Evolutionary conservation across 1,140 invertebrate genomes (phyloP).

Genomic region (Caenorhabditis latens): DNA sequence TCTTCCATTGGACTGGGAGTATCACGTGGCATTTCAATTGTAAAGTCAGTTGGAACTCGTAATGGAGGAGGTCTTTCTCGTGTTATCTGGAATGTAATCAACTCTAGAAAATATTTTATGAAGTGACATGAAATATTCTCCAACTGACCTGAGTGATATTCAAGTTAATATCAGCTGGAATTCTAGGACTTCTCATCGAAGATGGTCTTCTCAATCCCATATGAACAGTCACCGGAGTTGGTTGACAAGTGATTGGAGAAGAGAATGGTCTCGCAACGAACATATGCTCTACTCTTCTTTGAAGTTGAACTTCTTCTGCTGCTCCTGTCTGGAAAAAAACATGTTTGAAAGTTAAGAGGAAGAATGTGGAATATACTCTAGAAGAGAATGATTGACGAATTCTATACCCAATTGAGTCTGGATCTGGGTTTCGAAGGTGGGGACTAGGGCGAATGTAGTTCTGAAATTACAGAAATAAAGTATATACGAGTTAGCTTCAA

Average conservation of each 20-base stretch:
- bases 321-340: not conserved
- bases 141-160: constrained; percentile 10
- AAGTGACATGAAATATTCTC: no score
- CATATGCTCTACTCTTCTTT: not conserved
- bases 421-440: not conserved
- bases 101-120: no score
- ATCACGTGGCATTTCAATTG: constrained; percentile 25
- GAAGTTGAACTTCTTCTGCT: not conserved
- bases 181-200: not conserved
- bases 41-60: not conserved
- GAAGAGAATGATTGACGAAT: not conserved
- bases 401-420: not conserved
- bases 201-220: constrained; percentile 13
- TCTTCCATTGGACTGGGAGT: constrained; percentile 27
- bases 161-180: constrained; percentile 30
- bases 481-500: no score
- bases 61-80: constrained; percentile 7
- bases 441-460: not conserved
- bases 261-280: not conserved
- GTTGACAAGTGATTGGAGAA: not conserved
- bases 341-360: no score
- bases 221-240: not conserved
- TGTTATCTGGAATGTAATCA: not conserved
- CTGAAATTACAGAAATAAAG: not conserved
- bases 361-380: not conserved